Evolutionary conservation across 1,140 invertebrate genomes (phyloP), one percentile per base, ranked within the genome.

Genomic region (Parasteatoda tepidariorum): DNA sequence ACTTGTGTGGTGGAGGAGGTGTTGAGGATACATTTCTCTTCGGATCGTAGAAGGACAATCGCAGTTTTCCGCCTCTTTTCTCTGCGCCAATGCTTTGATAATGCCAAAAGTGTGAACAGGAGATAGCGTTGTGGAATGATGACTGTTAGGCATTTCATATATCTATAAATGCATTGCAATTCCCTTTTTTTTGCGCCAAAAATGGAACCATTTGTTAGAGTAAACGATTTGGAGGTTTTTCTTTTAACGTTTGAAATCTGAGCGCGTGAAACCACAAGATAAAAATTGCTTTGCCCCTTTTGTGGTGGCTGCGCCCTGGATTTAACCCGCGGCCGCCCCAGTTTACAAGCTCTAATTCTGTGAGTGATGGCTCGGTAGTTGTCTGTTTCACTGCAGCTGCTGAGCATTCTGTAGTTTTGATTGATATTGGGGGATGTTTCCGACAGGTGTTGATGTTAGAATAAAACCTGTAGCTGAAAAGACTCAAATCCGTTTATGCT

Each of bases 51-150:
- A 2, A 3, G 0, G n/a, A n/a, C 38, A 41, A 61, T 59, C 28
- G 38, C 22, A n/a, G 18, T 48, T 11, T 31, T 28, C 66, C 34
- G 54, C 34, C 55, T 30, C 55, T 70, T 54, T 81, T 76, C 59
- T 28, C 57, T 34, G 30, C 24, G 18, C 55, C 15, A 62, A 76
- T 62, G 73, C 26, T 15, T 31, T 24, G 66, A 82, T 82, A 82
- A 82, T 82, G 68, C 79, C 79, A 62, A 71, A 82, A 82, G 67
- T 82, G 79, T 82, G 79, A 82, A 73, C 68, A 70, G 38, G 79
- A 61, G 79, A 82, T 82, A 82, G 67, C 54, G 75, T 18, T n/a
- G 15, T 15, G 22, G 70, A 81, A 81, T 81, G 76, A 81, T 66
- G 76, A 70, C 66, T 70, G 66, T 26, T 18, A 55, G 54, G 48